Evolutionary conservation across 2,797 vertebrate species (phyloP).

Genomic region (Myripristis jacobus): DNA sequence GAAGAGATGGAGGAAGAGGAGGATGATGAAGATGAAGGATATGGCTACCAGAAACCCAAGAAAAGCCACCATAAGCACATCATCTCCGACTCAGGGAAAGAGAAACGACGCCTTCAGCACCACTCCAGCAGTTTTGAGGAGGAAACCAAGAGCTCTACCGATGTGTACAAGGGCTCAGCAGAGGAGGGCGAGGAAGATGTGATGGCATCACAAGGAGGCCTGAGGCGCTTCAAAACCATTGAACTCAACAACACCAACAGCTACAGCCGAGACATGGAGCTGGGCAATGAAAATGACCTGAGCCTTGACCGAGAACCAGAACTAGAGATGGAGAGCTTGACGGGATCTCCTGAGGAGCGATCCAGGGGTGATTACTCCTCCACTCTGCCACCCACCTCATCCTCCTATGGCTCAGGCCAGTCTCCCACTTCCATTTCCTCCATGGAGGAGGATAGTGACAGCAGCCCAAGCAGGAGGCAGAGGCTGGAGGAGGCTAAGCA

Average conservation of each 20-base stretch:
- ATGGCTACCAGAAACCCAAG: constrained; percentile 85
- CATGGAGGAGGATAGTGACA: constrained; percentile 98
- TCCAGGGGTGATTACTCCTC: constrained; percentile 97
- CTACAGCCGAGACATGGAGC: constrained; percentile 91
- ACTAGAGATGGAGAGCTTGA: constrained; percentile 99
- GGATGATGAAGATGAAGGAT: constrained; percentile 87
- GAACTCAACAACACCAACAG: constrained; percentile 96
- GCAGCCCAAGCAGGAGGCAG: constrained; percentile 96
- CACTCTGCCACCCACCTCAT: constrained; percentile 94
- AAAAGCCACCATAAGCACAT: constrained; percentile 86
- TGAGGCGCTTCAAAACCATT: constrained; percentile 97
- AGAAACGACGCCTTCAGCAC: constrained; percentile 91
- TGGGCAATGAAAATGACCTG: constrained; percentile 88
- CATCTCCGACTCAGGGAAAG: constrained; percentile 88
- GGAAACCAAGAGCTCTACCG: constrained; percentile 87
- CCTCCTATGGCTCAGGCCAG: constrained; percentile 96
- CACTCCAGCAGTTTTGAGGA: constrained; percentile 91
- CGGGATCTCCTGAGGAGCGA: constrained; percentile 95
- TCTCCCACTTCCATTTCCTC: constrained; percentile 98
- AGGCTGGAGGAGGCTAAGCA: constrained; percentile 97
- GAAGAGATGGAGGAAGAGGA: constrained; percentile 83
- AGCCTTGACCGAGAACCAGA: constrained; percentile 94
- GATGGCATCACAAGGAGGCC: constrained; percentile 92
- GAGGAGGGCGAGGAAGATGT: constrained; percentile 88
- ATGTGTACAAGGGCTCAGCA: constrained; percentile 82